phyloP scores from a whole-genome alignment of 1,140 invertebrate genomes.

The Lucilia cuprina region DNA sequence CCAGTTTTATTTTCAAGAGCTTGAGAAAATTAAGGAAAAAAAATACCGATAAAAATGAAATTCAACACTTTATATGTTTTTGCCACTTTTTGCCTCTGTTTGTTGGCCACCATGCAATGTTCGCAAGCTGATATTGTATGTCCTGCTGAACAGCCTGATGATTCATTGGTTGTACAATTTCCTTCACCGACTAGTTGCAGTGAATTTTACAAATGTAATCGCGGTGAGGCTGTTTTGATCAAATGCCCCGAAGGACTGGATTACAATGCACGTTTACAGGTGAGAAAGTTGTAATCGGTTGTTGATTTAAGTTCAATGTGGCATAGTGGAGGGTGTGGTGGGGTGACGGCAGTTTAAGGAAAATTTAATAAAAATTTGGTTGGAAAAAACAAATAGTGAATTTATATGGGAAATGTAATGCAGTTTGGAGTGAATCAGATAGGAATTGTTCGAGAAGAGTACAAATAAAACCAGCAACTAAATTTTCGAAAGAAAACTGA shows the following conservation, averaged over 20 bases:
- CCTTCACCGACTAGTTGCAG: conserved; percentile 37
- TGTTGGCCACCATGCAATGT: not conserved
- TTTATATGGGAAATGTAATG: no score
- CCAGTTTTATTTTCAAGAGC: not conserved
- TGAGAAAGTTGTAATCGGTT: not conserved
- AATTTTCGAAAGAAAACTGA: no score
- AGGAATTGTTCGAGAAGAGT: no score
- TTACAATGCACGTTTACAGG: conserved; percentile 28
- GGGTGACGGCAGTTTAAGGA: not conserved
- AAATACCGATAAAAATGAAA: conserved; percentile 23
- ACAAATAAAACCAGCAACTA: no score
- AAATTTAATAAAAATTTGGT: not conserved
- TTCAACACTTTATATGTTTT: conserved; percentile 25
- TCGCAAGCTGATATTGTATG: conserved; percentile 27
- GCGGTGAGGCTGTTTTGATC: conserved; percentile 20
- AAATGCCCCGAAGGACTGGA: conserved; percentile 34
- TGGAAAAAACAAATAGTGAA: no score
- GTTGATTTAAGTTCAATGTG: not conserved
- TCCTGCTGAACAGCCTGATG: conserved; percentile 23
- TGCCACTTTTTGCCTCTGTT: not conserved
- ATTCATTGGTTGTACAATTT: conserved; percentile 27
- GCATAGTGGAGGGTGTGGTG: no score
- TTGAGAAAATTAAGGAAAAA: not conserved
- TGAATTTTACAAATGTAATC: conserved; percentile 37
- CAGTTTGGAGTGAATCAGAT: no score